Conservation (phyloP, 2,888 invertebrate genomes). For the Neoitamus cyanurus region DNA sequence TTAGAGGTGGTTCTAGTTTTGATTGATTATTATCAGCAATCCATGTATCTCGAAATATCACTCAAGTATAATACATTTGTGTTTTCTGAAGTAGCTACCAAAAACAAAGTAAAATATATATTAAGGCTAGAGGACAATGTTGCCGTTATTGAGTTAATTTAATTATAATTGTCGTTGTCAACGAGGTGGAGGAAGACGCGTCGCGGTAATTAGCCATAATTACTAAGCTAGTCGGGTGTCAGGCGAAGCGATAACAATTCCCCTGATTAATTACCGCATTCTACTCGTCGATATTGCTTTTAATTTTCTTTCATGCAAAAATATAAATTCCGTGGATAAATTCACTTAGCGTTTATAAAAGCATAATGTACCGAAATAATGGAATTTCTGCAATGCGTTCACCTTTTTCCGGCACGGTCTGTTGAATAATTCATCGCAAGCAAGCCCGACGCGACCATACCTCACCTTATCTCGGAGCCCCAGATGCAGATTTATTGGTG, state of each 20-base stretch:
- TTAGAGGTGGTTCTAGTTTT: too few species aligned
- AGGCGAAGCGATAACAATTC: background rate
- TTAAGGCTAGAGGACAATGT: too few species aligned
- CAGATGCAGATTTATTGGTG: slow-evolving; percentile 6
- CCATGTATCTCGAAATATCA: too few species aligned
- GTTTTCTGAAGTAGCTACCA: too few species aligned
- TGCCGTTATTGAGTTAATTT: too few species aligned
- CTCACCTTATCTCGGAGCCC: background rate
- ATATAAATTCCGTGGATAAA: background rate
- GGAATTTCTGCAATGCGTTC: slow-evolving; percentile 8
- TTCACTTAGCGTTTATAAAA: background rate
- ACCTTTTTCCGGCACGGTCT: slow-evolving; percentile 10
- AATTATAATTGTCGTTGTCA: background rate
- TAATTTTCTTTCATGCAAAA: background rate
- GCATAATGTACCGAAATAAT: background rate
- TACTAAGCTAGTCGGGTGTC: background rate
- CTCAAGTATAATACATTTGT: too few species aligned
- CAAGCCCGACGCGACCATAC: background rate
- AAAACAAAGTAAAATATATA: too few species aligned
- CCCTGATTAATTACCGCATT: background rate
- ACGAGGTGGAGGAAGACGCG: background rate
- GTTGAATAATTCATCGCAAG: slow-evolving; percentile 21
- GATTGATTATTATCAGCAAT: too few species aligned
- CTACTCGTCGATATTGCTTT: background rate
- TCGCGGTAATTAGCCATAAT: background rate